These are phyloP conservation scores for Megastigmus dorsalis DNA, from an alignment of 2,888 invertebrate genomes.

Conservation along the genomic window DNA sequence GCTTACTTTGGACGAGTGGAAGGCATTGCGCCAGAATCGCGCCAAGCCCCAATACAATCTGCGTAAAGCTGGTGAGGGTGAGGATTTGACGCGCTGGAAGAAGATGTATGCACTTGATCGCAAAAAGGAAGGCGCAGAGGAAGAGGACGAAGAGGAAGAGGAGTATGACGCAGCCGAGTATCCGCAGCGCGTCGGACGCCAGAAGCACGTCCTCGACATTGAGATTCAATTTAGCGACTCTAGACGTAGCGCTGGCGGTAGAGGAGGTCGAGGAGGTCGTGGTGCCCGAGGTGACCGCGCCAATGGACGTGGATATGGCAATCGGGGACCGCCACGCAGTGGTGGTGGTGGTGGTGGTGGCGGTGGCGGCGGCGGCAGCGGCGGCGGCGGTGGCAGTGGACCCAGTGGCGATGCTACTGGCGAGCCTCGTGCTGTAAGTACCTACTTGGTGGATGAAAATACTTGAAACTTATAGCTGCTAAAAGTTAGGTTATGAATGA, in stretches of 20 bases:
- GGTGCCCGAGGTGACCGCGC: slow-evolving; percentile 76
- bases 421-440: slow-evolving; percentile 61
- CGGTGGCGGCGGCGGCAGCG: slow-evolving; percentile 58
- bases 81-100: slow-evolving; percentile 93
- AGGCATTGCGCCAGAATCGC: slow-evolving; percentile 87
- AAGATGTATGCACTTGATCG: slow-evolving; percentile 88
- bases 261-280: slow-evolving; percentile 80
- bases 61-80: slow-evolving; percentile 95
- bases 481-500: no score
- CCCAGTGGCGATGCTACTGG: slow-evolving; percentile 66
- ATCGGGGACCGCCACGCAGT: slow-evolving; percentile 63
- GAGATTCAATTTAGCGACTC: slow-evolving; percentile 91
- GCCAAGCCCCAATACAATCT: slow-evolving; percentile 92
- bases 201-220: slow-evolving; percentile 90
- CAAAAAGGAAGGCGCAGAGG: slow-evolving; percentile 81
- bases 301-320: slow-evolving; percentile 75
- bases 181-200: slow-evolving; percentile 90
- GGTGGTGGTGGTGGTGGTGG: slow-evolving; percentile 72
- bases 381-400: slow-evolving; percentile 68
- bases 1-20: slow-evolving; percentile 96
- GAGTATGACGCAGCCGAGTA: slow-evolving; percentile 84
- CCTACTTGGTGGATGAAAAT: no score
- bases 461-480: no score
- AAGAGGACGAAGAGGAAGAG: slow-evolving; percentile 82
- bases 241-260: slow-evolving; percentile 82